A percentile compares a stretch with the other conserved stretches of the same genome.
These are phyloP conservation scores for Gila orcuttii DNA, from an alignment of 2,113 vertebrate species.

Conservation along the genomic window DNA sequence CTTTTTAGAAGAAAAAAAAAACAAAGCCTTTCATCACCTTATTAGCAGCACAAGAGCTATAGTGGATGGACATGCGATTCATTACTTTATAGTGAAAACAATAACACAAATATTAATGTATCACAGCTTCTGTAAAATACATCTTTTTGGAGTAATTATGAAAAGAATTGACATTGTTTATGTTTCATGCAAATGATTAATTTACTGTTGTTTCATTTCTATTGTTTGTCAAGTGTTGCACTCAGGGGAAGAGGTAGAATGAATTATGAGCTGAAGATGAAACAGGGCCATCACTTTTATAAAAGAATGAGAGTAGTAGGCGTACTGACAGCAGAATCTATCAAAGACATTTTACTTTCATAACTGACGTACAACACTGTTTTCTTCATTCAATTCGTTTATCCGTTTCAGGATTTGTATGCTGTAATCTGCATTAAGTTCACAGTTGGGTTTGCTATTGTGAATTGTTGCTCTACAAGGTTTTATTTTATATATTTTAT, in stretches of 20 bases:
- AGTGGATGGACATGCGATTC: conserved; percentile 2
- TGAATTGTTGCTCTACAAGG: neutral
- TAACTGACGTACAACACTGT: neutral
- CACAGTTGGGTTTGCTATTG: neutral
- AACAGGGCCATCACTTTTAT: neutral
- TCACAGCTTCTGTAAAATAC: neutral
- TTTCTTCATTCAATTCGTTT: neutral
- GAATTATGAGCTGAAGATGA: neutral
- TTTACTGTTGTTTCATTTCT: neutral
- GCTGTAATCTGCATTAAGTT: neutral
- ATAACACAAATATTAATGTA: neutral
- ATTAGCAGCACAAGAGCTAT: neutral
- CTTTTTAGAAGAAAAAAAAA: neutral
- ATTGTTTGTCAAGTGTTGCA: conserved; percentile 9
- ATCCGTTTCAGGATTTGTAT: neutral
- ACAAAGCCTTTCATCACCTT: neutral
- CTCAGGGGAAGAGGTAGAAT: neutral
- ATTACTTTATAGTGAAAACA: neutral
- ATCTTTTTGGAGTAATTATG: neutral
- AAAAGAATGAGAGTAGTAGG: conserved; percentile 4
- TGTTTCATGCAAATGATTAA: neutral
- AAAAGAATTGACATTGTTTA: neutral
- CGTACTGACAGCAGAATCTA: neutral
- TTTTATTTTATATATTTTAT: neutral
- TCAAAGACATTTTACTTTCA: neutral